These are phyloP conservation scores for Ptyas mucosa DNA, from an alignment of 2,113 vertebrate species.

Conservation along the genomic window DNA sequence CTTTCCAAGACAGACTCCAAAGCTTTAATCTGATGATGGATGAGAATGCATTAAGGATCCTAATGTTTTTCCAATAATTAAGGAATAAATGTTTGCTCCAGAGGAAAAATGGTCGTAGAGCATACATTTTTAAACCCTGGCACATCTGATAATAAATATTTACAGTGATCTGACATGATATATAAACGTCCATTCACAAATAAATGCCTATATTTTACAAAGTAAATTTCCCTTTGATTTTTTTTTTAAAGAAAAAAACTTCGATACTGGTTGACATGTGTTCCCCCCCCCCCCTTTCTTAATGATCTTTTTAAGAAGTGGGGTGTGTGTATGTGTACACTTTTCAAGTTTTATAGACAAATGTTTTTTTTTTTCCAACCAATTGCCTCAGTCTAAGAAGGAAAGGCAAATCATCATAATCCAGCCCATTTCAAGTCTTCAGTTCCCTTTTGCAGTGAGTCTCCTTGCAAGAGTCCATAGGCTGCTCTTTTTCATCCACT, in stretches of 20 bases:
- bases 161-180: neutral
- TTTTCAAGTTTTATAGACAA: conserved; percentile 7
- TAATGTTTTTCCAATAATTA: neutral
- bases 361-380: neutral
- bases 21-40: neutral
- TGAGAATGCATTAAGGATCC: neutral
- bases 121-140: neutral
- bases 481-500: conserved; percentile 8
- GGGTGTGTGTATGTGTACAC: conserved; percentile 5
- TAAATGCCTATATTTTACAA: conserved; percentile 7
- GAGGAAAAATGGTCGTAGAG: neutral
- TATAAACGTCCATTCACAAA: conserved; percentile 22
- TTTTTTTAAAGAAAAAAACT: conserved; percentile 13
- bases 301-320: neutral
- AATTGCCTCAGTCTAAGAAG: conserved; percentile 20
- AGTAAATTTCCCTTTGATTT: neutral
- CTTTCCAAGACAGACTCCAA: neutral
- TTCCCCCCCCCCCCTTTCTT: neutral
- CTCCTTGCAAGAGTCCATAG: conserved; percentile 16
- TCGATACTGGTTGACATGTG: neutral
- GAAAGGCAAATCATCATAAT: conserved; percentile 10
- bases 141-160: neutral
- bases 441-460: conserved; percentile 14
- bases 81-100: neutral
- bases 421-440: neutral